These are phyloP conservation scores for Plusia festucae DNA, from an alignment of 2,888 invertebrate species.

Conservation along the genomic window DNA sequence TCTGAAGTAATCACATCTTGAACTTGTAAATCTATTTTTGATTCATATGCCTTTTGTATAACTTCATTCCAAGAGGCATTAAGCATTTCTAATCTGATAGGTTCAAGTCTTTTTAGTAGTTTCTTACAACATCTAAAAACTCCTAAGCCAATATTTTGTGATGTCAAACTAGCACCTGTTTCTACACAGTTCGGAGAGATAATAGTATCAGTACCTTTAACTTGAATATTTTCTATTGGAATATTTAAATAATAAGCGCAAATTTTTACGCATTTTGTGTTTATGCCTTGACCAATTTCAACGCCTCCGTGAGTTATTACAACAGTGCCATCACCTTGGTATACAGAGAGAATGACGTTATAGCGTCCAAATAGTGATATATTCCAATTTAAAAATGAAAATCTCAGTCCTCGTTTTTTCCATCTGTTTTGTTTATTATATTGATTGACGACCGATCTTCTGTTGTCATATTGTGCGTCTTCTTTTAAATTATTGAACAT, in stretches of 20 bases:
- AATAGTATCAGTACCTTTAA: slow-evolving; percentile 90
- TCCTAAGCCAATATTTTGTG: slow-evolving; percentile 90
- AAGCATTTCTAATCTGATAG: slow-evolving; percentile 72
- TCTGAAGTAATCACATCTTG: slow-evolving; percentile 58
- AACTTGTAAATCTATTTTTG: slow-evolving; percentile 71
- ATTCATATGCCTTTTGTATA: slow-evolving; percentile 78
- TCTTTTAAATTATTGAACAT: slow-evolving; percentile 87
- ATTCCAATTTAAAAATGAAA: slow-evolving; percentile 90
- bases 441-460: slow-evolving; percentile 81
- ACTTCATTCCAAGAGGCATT: slow-evolving; percentile 86
- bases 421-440: slow-evolving; percentile 92
- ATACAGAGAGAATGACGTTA: slow-evolving; percentile 90
- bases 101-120: slow-evolving; percentile 79
- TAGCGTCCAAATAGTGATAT: slow-evolving; percentile 68
- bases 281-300: slow-evolving; percentile 93
- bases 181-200: slow-evolving; percentile 90
- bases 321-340: slow-evolving; percentile 90
- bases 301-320: slow-evolving; percentile 90
- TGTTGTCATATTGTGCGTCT: slow-evolving; percentile 85
- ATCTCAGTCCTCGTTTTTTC: slow-evolving; percentile 91
- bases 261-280: slow-evolving; percentile 92
- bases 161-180: slow-evolving; percentile 91
- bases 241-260: slow-evolving; percentile 91
- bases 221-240: slow-evolving; percentile 89
- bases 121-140: slow-evolving; percentile 85